Evolutionary conservation across 2,888 invertebrate genomes (phyloP).

Genomic region (Gasteruption jaculator): DNA sequence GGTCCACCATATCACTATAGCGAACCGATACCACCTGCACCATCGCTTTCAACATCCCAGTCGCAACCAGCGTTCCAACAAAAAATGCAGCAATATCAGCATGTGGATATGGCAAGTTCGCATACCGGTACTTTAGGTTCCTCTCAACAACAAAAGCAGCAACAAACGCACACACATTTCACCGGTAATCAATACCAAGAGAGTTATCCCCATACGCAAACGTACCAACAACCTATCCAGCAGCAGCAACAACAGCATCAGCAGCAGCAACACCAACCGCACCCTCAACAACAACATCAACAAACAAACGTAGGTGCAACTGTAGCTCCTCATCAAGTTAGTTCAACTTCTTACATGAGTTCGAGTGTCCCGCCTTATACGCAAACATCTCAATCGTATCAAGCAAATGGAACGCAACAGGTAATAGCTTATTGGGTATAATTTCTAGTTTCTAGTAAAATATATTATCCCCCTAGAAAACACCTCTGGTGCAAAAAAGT

Average conservation of each 20-base stretch:
- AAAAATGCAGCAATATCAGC: slow-evolving; percentile 43
- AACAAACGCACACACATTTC: slow-evolving; percentile 45
- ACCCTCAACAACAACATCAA: slow-evolving; percentile 28
- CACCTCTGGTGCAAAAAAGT: too few relatives aligned
- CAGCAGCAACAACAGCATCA: slow-evolving; percentile 43
- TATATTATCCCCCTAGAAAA: too few relatives aligned
- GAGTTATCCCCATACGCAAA: slow-evolving; percentile 54
- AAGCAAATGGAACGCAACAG: slow-evolving; percentile 46
- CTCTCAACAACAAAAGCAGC: slow-evolving; percentile 40
- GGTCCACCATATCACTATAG: slow-evolving; percentile 58
- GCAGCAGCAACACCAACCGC: slow-evolving; percentile 26
- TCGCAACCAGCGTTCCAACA: slow-evolving; percentile 48
- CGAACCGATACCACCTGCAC: slow-evolving; percentile 56
- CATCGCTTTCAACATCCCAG: slow-evolving; percentile 44
- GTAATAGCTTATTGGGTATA: slow-evolving; percentile 23
- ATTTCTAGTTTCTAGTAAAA: slow-evolving; percentile 8
- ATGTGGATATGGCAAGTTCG: slow-evolving; percentile 46
- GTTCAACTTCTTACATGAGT: too few relatives aligned
- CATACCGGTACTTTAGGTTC: slow-evolving; percentile 40
- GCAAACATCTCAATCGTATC: slow-evolving; percentile 41
- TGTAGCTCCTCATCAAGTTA: slow-evolving; percentile 43
- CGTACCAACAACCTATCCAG: slow-evolving; percentile 51
- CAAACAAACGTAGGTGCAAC: slow-evolving; percentile 42
- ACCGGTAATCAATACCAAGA: slow-evolving; percentile 52
- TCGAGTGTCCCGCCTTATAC: too few relatives aligned